Base-by-base conservation (phyloP, 2,113 vertebrate species). In the Aleadryas rufinucha region DNA sequence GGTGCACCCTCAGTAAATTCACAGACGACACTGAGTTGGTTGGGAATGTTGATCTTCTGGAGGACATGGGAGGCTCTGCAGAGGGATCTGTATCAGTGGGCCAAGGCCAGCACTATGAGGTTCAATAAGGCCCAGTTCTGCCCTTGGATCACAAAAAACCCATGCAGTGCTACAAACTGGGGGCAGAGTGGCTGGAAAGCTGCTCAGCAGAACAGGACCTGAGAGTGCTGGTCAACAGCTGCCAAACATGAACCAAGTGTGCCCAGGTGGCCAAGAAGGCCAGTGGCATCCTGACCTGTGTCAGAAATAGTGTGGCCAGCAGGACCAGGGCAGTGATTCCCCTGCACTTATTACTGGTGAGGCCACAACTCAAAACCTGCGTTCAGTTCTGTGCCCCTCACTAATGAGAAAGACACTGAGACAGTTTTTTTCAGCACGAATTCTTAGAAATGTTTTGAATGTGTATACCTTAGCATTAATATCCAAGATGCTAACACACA, bases 211-310 rank as follows among this genome's bases (percentile, higher is more conserved):
- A 31, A 42, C 12, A 50, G 50, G 19, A 37, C 17, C 17, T 35
- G 35, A 20, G 24, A 0, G 3, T 16, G 6, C 14, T 56, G 57
- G 26, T 5, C 0, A 1, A 35, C 1, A 65, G 27, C 11, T 1
- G 11, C 42, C 64, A 26, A 64, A 13, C 26, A 49, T 6, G 42
- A 64, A 21, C 31, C 42, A 57, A 5, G 2, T 65, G 31, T 65
- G 42, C 5, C 26, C 50, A 44, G 49, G 22, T 13, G 35, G 24
- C n/a, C 75, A 41, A 42, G 21, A 20, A 49, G 27, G 59, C 15
- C 31, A 37, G 2, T 13, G 21, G 18, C 31, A 50, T 19, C 44
- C 33, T 24, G 44, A 37, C 5, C 45, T 39, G 33, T 13, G 16
- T 7, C 60, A 59, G 69, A 1, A 59, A 28, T 2, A 18, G 28